A percentile compares a stretch with the other conserved stretches of the same genome.
Evolutionary conservation across 1,140 invertebrate species (phyloP).

Genomic region (Magallana angulata): DNA sequence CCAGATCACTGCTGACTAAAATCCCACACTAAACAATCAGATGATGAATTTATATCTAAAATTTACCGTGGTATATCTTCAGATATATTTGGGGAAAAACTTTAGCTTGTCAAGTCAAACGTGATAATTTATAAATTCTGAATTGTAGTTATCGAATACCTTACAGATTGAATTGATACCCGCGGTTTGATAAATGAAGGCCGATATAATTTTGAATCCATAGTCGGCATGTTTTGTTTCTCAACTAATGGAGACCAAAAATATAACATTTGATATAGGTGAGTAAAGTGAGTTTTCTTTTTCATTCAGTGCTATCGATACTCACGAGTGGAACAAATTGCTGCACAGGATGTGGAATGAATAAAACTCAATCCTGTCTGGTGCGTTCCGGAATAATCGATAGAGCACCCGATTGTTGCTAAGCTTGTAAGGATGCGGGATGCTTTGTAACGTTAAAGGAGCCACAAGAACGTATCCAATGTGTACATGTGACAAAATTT

Average conservation of each 20-base stretch:
- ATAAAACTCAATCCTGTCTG: slow-evolving; percentile 34
- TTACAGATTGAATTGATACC: neutral
- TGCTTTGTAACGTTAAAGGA: slow-evolving; percentile 19
- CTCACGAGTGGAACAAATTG: neutral
- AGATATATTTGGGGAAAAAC: no score
- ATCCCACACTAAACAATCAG: no score
- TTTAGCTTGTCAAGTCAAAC: no score
- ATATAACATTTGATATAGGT: neutral
- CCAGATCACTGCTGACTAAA: no score
- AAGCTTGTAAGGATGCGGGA: slow-evolving; percentile 18
- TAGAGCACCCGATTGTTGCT: slow-evolving; percentile 16
- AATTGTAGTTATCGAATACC: no score
- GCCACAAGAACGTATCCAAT: slow-evolving; percentile 13
- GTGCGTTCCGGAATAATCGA: slow-evolving; percentile 31
- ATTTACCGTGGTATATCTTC: no score
- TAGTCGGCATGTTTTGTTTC: neutral
- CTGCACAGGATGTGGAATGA: slow-evolving; percentile 27
- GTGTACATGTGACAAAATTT: slow-evolving; percentile 24
- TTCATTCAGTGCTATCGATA: slow-evolving; percentile 31
- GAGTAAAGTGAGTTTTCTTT: slow-evolving; percentile 17
- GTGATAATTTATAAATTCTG: no score
- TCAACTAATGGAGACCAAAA: neutral
- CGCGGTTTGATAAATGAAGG: neutral
- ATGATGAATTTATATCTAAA: no score
- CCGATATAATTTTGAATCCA: neutral